Evolutionary conservation across 2,113 vertebrate species (phyloP).

Genomic region (Odocoileus virginianus): DNA sequence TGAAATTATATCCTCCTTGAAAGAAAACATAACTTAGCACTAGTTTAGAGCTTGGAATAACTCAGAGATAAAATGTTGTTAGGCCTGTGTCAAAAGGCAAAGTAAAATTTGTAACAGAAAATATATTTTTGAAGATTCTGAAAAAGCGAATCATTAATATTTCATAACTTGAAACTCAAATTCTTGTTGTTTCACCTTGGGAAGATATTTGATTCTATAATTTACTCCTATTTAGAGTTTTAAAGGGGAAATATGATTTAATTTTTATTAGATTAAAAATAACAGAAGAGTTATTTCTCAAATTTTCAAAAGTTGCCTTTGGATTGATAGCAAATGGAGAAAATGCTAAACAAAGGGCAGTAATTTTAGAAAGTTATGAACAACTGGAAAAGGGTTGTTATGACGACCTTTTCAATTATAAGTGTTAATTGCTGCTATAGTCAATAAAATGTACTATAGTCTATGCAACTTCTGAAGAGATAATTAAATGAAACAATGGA

Average conservation of each 20-base stretch:
- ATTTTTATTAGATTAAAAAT: conserved; percentile 27
- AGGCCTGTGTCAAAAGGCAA: background rate
- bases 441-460: background rate
- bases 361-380: background rate
- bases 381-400: background rate
- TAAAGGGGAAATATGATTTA: background rate
- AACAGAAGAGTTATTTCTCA: background rate
- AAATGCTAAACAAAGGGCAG: background rate
- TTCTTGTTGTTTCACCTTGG: background rate
- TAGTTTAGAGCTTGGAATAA: background rate
- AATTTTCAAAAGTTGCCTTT: background rate
- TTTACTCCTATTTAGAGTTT: background rate
- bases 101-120: background rate
- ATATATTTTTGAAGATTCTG: background rate
- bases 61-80: background rate
- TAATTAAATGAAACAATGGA: background rate
- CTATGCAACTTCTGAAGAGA: background rate
- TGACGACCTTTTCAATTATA: background rate
- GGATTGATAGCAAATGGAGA: background rate
- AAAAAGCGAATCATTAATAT: background rate
- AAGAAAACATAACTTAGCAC: conserved; percentile 5
- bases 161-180: background rate
- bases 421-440: background rate
- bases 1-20: conserved; percentile 37
- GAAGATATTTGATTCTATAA: background rate